Percentiles rank a stretch among this genome's conserved stretches.
phyloP scores from a whole-genome alignment of 2,113 vertebrate genomes.

The Cyphomyrus discorhynchus region DNA sequence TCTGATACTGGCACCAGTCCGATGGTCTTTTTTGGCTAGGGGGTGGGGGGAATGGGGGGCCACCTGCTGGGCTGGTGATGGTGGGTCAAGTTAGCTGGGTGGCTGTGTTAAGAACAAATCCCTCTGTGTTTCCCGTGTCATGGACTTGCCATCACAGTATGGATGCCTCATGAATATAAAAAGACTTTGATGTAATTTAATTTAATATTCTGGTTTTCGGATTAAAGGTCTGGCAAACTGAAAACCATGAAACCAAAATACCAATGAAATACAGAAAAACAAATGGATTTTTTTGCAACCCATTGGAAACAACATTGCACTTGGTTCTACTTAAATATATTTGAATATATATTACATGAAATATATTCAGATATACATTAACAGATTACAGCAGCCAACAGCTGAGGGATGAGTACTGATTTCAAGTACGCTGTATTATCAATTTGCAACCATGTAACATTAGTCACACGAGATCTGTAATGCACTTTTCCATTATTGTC shows the following conservation, averaged over 20 bases:
- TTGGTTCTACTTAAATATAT: not conserved
- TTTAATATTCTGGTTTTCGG: not conserved
- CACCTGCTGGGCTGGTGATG: not conserved
- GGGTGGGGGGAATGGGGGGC: not conserved
- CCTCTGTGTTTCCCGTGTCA: not conserved
- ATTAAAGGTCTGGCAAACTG: not conserved
- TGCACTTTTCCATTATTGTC: not conserved
- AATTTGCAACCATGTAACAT: not conserved
- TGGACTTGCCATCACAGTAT: not conserved
- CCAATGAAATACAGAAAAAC: not conserved
- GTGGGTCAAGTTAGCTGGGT: not conserved
- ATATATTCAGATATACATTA: not conserved
- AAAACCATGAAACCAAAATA: not conserved
- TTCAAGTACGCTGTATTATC: not conserved
- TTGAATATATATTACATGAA: not conserved
- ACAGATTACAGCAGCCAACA: not conserved
- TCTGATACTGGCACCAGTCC: not conserved
- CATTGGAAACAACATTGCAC: not conserved
- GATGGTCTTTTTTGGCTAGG: not conserved
- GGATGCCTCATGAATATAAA: not conserved
- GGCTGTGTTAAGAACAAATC: not conserved
- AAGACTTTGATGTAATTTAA: not conserved
- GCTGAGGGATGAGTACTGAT: not conserved
- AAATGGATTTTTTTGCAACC: not conserved
- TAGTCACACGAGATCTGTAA: not conserved